Conservation (phyloP, 2,888 invertebrate genomes). For the Zootermopsis nevadensis region DNA sequence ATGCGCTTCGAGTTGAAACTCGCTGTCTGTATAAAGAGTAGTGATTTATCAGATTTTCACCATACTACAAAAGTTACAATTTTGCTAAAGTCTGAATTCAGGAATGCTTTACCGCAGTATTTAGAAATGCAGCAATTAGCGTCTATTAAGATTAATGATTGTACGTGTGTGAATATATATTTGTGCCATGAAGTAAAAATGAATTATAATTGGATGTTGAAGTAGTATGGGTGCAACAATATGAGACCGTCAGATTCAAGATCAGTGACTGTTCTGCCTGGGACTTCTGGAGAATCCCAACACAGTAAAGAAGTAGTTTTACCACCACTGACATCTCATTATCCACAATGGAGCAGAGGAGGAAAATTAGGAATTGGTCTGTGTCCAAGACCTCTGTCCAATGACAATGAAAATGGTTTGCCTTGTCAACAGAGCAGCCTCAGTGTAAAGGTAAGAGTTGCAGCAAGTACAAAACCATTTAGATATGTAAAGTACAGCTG, state of each 20-base stretch:
- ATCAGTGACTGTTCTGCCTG: constrained; percentile 40
- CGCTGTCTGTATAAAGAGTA: too few relatives aligned
- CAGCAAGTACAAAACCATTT: neutral
- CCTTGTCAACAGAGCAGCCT: neutral
- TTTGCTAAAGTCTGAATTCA: too few relatives aligned
- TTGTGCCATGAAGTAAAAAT: too few relatives aligned
- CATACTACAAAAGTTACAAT: too few relatives aligned
- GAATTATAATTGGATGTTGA: neutral
- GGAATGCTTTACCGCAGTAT: too few relatives aligned
- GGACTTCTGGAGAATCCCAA: constrained; percentile 8
- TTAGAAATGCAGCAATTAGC: too few relatives aligned
- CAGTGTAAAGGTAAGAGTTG: constrained; percentile 22
- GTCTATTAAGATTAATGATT: too few relatives aligned
- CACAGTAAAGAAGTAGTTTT: constrained; percentile 19
- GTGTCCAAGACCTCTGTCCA: neutral
- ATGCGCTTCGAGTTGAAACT: too few relatives aligned
- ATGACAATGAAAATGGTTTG: neutral
- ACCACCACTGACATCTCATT: constrained; percentile 40
- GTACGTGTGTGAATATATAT: too few relatives aligned
- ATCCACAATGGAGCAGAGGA: constrained; percentile 45
- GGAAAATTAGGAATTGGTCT: constrained; percentile 29
- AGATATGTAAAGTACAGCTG: too few relatives aligned
- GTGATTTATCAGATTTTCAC: too few relatives aligned
- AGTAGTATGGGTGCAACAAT: neutral
- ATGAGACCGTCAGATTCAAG: constrained; percentile 43